Evolutionary conservation across 2,888 invertebrate genomes (phyloP), one percentile per base, ranked within the genome.

Genomic region (Agrilus mali): DNA sequence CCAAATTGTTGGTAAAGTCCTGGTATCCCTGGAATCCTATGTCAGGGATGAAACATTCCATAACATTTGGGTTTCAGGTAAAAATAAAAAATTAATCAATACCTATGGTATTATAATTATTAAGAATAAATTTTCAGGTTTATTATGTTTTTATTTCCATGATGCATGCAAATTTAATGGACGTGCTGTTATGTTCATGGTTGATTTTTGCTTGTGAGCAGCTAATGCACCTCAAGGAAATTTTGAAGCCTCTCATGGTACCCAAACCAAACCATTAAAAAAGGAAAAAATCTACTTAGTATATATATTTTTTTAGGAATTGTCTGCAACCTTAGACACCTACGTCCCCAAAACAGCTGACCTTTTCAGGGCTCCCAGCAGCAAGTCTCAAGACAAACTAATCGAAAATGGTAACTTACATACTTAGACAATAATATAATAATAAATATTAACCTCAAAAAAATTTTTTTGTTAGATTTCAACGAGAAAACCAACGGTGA

Each of bases 161-260:
- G 50, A 53, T 58, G 6, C 67, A 68, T 35, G 66, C 75, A 0
- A 77, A 76, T 54, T 62, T 74, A n/a, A 47, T 73, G 36, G 88
- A 88, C 58, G 79, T 84, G 1, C 69, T 88, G 54, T 88, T 89
- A 67, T 87, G 86, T 59, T 86, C 84, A 1, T 87, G 86, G 85
- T 58, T 88, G 51, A 79, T 88, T 46, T 87, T 86, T 56, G 86
- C 88, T 1, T 89, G 88, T 55, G 88, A 88, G 55, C 88, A 89
- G 60, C 67, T 89, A 44, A 83, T 85, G 59, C 88, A 89, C 62
- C 67, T 88, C 33, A 89, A 88, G 60, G 82, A 84, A 38, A 88
- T 88, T 48, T 82, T 89, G 82, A 86, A 86, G 51, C 87, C 87
- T 0, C 66, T 89, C 41, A 88, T 89, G 85, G 66, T 63, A 55